Base-by-base conservation (phyloP, 2,113 vertebrate genomes). In the Pampusana beccarii region DNA sequence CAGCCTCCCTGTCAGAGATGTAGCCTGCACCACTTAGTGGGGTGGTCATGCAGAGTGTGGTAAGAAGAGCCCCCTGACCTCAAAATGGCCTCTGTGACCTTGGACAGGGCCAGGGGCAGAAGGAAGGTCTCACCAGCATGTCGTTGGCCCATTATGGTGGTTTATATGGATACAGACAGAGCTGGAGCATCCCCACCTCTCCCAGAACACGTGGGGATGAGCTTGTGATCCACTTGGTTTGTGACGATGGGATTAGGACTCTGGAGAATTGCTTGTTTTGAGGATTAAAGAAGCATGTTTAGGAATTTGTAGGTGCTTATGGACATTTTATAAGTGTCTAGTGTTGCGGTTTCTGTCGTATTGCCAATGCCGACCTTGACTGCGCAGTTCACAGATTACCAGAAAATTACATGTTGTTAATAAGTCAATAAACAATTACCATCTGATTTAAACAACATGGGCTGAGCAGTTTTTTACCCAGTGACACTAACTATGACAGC, bases 51-150 rank as follows among this genome's bases (percentile, higher is more conserved):
- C 24, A 62, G 7, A 7, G 4, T 34, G 11, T 29, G 69, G 50
- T 18, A 73, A 73, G 20, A 16, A 71, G 7, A 12, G 2, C 3
- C 8, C 15, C 16, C 19, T 44, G 4, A 34, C 11, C 31, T 84
- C 69, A 61, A 21, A 4, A 1, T 64, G 10, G 15, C 9, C 25
- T 65, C 2, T 23, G 33, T 23, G 19, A 57, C 11, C n/a, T 65
- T 16, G 5, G 44, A 46, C 44, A 46, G 44, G 44, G 18, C 18
- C 7, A 10, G 44, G 18, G 44, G 44, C 9, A 36, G 7, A 8
- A 44, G 7, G 3, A 3, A 1, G 0, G 18, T 42, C 51, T 82
- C 38, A 71, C 5, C 5, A n/a, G 10, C 4, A 2, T 16, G 38
- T 16, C 4, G 15, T 51, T 54, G 64, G 28, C 15, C 80, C 42